Evolutionary conservation across 1,140 invertebrate species (phyloP).

Genomic region (Saccostrea glomerata): DNA sequence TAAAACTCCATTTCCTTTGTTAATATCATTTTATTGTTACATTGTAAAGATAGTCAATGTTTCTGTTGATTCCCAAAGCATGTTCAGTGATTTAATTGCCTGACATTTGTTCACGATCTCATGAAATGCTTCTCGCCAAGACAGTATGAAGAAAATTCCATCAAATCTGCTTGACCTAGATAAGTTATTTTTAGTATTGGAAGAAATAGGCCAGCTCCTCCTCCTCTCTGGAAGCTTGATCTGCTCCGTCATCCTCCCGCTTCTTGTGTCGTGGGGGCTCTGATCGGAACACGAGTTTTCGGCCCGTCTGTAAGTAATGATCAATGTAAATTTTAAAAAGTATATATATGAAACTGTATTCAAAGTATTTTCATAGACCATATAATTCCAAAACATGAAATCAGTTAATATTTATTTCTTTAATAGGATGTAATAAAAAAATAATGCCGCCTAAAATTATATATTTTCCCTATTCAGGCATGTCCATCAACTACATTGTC

Average conservation of each 20-base stretch:
- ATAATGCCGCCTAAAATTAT: neutral
- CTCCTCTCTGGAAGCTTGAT: constrained; percentile 75
- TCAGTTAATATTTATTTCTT: neutral
- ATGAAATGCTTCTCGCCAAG: neutral
- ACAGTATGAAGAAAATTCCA: neutral
- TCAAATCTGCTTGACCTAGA: neutral
- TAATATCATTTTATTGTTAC: no score
- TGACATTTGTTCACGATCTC: no score
- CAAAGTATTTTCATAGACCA: neutral
- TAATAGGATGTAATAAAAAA: no score
- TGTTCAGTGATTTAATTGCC: no score
- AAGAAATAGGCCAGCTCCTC: constrained; percentile 79
- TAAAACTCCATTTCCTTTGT: no score
- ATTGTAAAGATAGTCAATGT: no score
- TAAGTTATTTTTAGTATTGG: constrained; percentile 40
- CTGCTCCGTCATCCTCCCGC: constrained; percentile 75
- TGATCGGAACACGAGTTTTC: constrained; percentile 77
- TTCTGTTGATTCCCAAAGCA: no score
- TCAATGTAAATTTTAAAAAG: neutral
- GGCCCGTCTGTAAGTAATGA: constrained; percentile 71
- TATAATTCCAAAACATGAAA: neutral
- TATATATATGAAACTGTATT: neutral
- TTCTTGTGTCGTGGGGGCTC: constrained; percentile 78
- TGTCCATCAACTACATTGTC: neutral
- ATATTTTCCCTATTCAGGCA: neutral